A percentile compares a stretch with the other conserved stretches of the same genome.
Conservation (phyloP, 2,888 invertebrate species). For the Aphodius sticticus region DNA sequence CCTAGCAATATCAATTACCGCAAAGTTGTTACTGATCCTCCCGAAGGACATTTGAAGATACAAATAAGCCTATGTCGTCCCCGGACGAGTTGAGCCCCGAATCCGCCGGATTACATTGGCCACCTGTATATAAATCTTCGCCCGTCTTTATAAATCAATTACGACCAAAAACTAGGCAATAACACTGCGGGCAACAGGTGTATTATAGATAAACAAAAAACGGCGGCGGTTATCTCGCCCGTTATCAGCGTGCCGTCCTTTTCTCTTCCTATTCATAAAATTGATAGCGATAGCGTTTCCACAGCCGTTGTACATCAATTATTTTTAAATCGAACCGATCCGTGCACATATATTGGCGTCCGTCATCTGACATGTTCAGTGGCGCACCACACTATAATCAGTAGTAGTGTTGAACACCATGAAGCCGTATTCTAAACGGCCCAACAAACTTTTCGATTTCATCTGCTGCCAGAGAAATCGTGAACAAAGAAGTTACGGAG, state of each 20-base stretch:
- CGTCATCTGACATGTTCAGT: background rate
- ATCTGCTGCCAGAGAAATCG: background rate
- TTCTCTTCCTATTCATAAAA: constrained; percentile 4
- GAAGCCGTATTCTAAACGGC: background rate
- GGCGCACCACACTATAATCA: background rate
- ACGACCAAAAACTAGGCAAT: background rate
- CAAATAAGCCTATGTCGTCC: background rate
- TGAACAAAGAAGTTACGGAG: background rate
- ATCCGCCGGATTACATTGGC: background rate
- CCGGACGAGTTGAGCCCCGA: background rate
- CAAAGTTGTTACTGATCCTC: background rate
- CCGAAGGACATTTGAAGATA: background rate
- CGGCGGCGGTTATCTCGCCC: background rate
- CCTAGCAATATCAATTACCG: too few relatives aligned
- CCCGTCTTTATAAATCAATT: background rate
- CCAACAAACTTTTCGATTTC: background rate
- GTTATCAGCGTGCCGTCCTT: background rate
- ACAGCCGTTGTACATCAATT: background rate
- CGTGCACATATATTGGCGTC: background rate
- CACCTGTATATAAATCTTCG: constrained; percentile 4
- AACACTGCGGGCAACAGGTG: background rate
- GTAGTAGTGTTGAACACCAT: background rate
- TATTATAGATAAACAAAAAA: constrained; percentile 1
- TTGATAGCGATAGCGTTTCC: background rate
- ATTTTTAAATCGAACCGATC: background rate